Evolutionary conservation across 1,140 invertebrate genomes (phyloP).

Genomic region (Ceratoteleas bidentatus): DNA sequence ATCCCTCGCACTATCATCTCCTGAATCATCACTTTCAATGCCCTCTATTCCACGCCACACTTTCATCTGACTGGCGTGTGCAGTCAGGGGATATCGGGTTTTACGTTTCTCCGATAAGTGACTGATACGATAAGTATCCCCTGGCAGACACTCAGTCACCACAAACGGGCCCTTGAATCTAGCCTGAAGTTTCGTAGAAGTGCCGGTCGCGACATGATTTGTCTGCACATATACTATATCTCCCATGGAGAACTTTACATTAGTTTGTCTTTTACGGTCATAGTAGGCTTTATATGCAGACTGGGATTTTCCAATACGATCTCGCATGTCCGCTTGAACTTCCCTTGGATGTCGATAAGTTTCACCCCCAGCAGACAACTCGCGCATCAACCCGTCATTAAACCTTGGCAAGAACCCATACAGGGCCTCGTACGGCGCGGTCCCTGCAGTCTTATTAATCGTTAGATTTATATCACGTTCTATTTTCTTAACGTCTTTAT

Average conservation of each 20-base stretch:
- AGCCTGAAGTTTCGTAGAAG: neutral
- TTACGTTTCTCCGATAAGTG: no score
- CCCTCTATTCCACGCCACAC: no score
- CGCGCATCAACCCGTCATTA: neutral
- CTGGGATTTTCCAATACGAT: no score
- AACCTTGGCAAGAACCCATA: slow-evolving; percentile 41
- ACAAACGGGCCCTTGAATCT: slow-evolving; percentile 2
- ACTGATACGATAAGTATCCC: neutral
- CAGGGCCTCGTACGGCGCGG: slow-evolving; percentile 27
- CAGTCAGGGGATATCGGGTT: no score
- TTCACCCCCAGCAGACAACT: neutral
- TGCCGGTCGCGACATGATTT: neutral
- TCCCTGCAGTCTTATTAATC: slow-evolving; percentile 29
- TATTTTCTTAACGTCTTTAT: neutral
- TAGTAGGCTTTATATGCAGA: slow-evolving; percentile 22
- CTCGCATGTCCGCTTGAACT: neutral
- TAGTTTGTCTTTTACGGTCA: slow-evolving; percentile 1
- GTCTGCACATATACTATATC: neutral
- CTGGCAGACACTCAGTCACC: neutral
- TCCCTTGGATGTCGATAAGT: slow-evolving; percentile 3
- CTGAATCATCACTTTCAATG: no score
- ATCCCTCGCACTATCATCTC: no score
- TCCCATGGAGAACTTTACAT: neutral
- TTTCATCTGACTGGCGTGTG: no score
- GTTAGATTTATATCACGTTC: slow-evolving; percentile 39